Conservation (phyloP, 2,888 invertebrate genomes). For the Eupeodes latifasciatus region DNA sequence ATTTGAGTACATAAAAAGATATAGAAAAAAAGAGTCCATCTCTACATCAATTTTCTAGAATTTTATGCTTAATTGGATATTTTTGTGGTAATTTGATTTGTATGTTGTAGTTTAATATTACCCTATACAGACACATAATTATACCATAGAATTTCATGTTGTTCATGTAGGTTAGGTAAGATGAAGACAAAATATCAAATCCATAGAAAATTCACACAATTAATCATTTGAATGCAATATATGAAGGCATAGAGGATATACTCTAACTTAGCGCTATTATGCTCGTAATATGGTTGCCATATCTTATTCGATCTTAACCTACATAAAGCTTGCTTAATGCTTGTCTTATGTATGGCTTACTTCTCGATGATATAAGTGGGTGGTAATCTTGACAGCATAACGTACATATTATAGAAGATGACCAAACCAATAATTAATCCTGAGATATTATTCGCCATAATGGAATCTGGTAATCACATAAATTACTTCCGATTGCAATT, state of each 20-base stretch:
- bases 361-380: background rate
- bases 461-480: constrained; percentile 10
- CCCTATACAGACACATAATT: background rate
- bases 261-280: background rate
- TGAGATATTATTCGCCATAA: constrained; percentile 10
- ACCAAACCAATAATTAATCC: constrained; percentile 27
- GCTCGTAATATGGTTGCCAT: background rate
- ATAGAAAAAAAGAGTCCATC: too few species aligned
- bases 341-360: background rate
- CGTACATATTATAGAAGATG: background rate
- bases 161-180: background rate
- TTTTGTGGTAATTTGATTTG: constrained; percentile 5
- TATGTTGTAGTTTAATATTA: background rate
- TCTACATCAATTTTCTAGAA: background rate
- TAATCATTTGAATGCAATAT: constrained; percentile 17
- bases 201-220: background rate
- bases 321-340: background rate
- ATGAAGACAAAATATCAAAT: too few species aligned
- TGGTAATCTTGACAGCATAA: constrained; percentile 18
- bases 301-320: background rate
- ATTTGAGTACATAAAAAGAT: too few species aligned
- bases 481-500: constrained; percentile 34
- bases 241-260: background rate
- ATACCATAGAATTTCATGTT: background rate
- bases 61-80: constrained; percentile 6